Conservation (phyloP, 2,888 invertebrate species). For the Pandemis heparana region DNA sequence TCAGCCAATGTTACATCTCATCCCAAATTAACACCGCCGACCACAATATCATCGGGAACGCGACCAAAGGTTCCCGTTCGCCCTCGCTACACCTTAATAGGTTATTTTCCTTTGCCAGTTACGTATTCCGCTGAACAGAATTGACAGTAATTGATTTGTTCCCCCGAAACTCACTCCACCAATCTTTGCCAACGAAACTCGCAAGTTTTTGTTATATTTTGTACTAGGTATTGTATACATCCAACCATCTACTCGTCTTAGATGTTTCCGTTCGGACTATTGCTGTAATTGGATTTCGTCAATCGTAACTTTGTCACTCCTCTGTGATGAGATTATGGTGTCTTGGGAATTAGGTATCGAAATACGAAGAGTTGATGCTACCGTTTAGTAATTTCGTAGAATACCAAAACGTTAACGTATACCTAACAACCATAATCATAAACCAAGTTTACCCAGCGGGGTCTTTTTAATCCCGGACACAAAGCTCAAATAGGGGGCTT, state of each 20-base stretch:
- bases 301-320: slow-evolving; percentile 46
- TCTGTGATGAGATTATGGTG: slow-evolving; percentile 24
- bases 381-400: background rate
- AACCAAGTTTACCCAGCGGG: slow-evolving; percentile 48
- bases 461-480: slow-evolving; percentile 50
- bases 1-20: slow-evolving; percentile 61
- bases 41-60: slow-evolving; percentile 65
- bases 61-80: slow-evolving; percentile 56
- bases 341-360: slow-evolving; percentile 23
- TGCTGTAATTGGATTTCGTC: slow-evolving; percentile 50
- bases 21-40: slow-evolving; percentile 69
- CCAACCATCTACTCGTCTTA: slow-evolving; percentile 44
- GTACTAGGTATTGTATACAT: slow-evolving; percentile 33
- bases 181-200: slow-evolving; percentile 50
- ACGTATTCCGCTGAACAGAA: slow-evolving; percentile 38
- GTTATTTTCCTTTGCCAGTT: slow-evolving; percentile 63
- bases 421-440: slow-evolving; percentile 47
- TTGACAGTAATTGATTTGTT: slow-evolving; percentile 74
- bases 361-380: slow-evolving; percentile 22
- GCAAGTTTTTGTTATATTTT: slow-evolving; percentile 49
- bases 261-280: slow-evolving; percentile 43
- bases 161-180: slow-evolving; percentile 51
- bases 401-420: slow-evolving; percentile 13
- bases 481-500: slow-evolving; percentile 53
- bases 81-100: slow-evolving; percentile 61